Conservation (phyloP, 2,888 invertebrate species). For the Tiliacea aurago region DNA sequence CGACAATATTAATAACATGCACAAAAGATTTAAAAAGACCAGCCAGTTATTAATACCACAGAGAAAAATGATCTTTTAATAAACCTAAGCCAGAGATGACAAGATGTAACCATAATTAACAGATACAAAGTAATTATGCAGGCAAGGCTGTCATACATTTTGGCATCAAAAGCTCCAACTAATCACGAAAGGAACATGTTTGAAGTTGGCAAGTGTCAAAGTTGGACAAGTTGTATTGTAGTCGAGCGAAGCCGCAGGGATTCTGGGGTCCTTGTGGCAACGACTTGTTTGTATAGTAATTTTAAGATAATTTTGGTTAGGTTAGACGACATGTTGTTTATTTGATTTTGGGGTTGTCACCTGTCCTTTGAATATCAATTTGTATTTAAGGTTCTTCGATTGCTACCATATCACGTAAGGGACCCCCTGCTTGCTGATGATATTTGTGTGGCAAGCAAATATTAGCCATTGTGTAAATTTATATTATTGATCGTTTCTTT, state of each 20-base stretch:
- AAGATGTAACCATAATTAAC: constrained; percentile 48
- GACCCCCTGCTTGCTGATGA: not conserved
- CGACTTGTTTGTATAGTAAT: constrained; percentile 41
- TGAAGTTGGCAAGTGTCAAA: constrained; percentile 66
- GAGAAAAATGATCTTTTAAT: constrained; percentile 31
- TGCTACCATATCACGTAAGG: too few relatives aligned
- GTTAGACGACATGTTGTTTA: constrained; percentile 37
- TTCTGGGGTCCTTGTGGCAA: constrained; percentile 30
- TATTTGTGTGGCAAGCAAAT: not conserved
- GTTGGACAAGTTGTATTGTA: constrained; percentile 64
- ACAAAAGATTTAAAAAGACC: constrained; percentile 7
- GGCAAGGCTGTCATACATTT: constrained; percentile 48
- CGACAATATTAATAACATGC: constrained; percentile 14
- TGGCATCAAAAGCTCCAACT: constrained; percentile 56
- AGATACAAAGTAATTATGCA: constrained; percentile 49
- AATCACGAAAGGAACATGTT: constrained; percentile 55
- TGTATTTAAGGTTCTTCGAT: not conserved
- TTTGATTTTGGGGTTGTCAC: constrained; percentile 18
- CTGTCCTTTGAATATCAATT: constrained; percentile 5
- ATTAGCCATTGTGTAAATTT: not conserved
- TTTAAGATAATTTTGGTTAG: constrained; percentile 27
- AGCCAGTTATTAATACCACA: constrained; percentile 7
- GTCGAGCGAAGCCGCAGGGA: constrained; percentile 38
- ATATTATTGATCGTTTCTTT: constrained; percentile 6
- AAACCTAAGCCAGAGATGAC: constrained; percentile 39